Conservation (phyloP, 2,113 vertebrate species). For the Cinclus cinclus region DNA sequence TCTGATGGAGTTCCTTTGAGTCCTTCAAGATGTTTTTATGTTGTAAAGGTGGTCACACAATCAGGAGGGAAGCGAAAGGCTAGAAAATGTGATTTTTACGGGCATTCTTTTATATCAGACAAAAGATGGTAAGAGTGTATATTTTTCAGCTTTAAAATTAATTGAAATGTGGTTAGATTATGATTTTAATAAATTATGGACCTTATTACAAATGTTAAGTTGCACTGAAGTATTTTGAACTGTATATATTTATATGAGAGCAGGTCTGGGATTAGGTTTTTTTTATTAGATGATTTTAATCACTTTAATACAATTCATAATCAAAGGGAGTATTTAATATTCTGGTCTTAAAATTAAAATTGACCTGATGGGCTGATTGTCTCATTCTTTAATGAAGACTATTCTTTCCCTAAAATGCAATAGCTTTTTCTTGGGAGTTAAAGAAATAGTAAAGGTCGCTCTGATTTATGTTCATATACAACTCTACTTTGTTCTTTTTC, state of each 20-base stretch:
- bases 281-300: slow-evolving; percentile 50
- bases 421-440: slow-evolving; percentile 22
- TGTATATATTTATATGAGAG: not conserved
- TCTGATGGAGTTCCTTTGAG: not conserved
- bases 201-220: not conserved
- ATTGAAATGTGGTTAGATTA: not conserved
- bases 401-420: slow-evolving; percentile 10
- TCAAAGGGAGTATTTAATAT: slow-evolving; percentile 36
- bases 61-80: not conserved
- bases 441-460: slow-evolving; percentile 25
- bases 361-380: not conserved
- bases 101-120: not conserved
- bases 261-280: not conserved
- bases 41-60: not conserved
- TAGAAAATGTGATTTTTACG: not conserved
- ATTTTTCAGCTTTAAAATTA: not conserved
- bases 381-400: not conserved
- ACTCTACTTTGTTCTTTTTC: not conserved
- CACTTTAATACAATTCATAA: slow-evolving; percentile 37
- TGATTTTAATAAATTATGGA: not conserved
- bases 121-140: not conserved
- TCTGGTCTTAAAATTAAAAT: slow-evolving; percentile 40
- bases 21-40: not conserved
- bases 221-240: not conserved
- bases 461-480: slow-evolving; percentile 38